Evolutionary conservation across 64 coral and sea anemone genomes (phyloP).

Genomic region (Actinia tenebrosa): DNA sequence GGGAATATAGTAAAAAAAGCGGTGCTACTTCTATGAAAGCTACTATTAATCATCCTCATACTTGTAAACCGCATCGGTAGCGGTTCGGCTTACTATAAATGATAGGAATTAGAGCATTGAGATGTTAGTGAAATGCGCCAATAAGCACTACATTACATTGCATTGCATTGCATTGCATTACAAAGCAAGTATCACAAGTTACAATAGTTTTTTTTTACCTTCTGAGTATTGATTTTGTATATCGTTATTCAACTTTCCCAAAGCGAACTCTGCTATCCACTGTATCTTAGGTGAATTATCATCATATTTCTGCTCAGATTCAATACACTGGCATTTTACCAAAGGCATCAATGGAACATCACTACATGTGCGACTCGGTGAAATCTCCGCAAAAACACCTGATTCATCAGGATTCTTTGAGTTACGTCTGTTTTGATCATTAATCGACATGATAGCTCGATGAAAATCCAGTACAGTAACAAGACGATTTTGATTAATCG

Average conservation of each 20-base stretch:
- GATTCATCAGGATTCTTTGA: neutral
- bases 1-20: too few relatives aligned
- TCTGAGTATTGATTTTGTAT: conserved; percentile 53
- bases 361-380: conserved; percentile 40
- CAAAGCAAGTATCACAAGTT: too few relatives aligned
- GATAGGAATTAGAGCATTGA: too few relatives aligned
- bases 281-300: conserved; percentile 33
- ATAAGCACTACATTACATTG: too few relatives aligned
- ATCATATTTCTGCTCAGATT: neutral
- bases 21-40: too few relatives aligned
- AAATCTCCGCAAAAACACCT: conserved; percentile 41
- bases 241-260: conserved; percentile 48
- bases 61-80: too few relatives aligned
- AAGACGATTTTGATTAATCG: conserved; percentile 42
- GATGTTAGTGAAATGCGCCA: too few relatives aligned
- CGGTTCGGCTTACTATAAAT: too few relatives aligned
- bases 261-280: conserved; percentile 66
- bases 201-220: conserved; percentile 17
- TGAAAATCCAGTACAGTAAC: conserved; percentile 50
- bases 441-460: conserved; percentile 36
- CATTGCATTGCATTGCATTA: too few relatives aligned
- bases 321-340: conserved; percentile 50
- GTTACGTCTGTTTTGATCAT: conserved; percentile 3
- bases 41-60: too few relatives aligned
- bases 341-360: conserved; percentile 47